phyloP scores from a whole-genome alignment of 64 coral and sea anemone species.

The Pocillopora damicornis region DNA sequence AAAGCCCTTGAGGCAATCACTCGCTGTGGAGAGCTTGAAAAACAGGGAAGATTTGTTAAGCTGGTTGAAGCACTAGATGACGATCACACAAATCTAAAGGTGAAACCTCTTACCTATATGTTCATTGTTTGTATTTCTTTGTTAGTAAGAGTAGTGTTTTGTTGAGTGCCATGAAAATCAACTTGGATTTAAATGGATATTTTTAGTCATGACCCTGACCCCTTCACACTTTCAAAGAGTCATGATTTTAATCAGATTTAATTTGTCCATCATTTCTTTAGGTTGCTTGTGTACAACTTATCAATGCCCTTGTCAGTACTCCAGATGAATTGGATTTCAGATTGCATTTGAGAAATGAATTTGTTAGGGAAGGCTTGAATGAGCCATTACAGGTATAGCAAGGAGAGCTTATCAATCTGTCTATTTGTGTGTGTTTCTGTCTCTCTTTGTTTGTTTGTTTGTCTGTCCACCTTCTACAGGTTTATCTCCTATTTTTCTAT shows the following conservation, averaged over 20 bases:
- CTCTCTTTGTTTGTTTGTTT: background rate
- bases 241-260: background rate
- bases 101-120: background rate
- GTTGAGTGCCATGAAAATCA: too few species aligned
- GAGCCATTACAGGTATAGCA: constrained; percentile 79
- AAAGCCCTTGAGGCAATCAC: constrained; percentile 85
- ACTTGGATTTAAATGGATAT: too few species aligned
- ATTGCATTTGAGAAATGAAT: constrained; percentile 97
- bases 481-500: too few species aligned
- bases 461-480: background rate
- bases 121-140: background rate
- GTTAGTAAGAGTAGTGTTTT: too few species aligned
- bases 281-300: constrained; percentile 96
- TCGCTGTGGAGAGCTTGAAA: constrained; percentile 81
- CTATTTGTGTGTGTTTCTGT: background rate
- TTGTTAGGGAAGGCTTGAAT: constrained; percentile 88
- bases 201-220: too few species aligned
- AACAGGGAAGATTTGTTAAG: constrained; percentile 78
- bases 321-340: constrained; percentile 97
- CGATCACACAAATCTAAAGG: constrained; percentile 87
- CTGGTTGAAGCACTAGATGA: constrained; percentile 85
- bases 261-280: constrained; percentile 2
- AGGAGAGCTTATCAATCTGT: background rate
- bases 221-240: background rate
- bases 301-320: constrained; percentile 91